These are phyloP conservation scores for Rhynchonycteris naso DNA, from an alignment of 2,797 vertebrate genomes.

Conservation along the genomic window DNA sequence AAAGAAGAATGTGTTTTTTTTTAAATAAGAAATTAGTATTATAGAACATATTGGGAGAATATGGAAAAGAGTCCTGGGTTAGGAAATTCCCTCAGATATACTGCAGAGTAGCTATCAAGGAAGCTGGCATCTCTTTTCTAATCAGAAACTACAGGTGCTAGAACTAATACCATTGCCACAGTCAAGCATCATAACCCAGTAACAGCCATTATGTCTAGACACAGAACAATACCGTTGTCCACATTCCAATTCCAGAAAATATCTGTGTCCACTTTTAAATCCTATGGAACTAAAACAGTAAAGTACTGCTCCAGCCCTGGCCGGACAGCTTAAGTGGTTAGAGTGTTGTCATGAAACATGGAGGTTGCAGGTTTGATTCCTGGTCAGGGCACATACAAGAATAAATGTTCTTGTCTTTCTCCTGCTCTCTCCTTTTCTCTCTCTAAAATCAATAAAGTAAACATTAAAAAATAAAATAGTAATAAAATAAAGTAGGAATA, in stretches of 20 bases:
- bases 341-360: too few relatives aligned
- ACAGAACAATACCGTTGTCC: not conserved
- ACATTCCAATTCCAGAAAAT: not conserved
- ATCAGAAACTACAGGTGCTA: not conserved
- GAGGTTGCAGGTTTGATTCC: too few relatives aligned
- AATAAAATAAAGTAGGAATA: too few relatives aligned
- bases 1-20: not conserved
- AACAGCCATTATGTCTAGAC: not conserved
- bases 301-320: too few relatives aligned
- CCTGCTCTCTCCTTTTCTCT: too few relatives aligned
- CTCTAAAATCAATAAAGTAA: too few relatives aligned
- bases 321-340: too few relatives aligned
- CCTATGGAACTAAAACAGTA: too few relatives aligned
- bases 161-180: not conserved
- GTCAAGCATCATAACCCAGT: not conserved
- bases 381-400: too few relatives aligned
- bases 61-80: not conserved
- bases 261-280: not conserved
- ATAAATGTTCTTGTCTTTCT: too few relatives aligned
- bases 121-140: not conserved
- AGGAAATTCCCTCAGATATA: not conserved
- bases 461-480: too few relatives aligned
- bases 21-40: not conserved
- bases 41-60: not conserved
- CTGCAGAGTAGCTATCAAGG: not conserved